Conservation (phyloP, 2,888 invertebrate genomes). For the Orthosia incerta region DNA sequence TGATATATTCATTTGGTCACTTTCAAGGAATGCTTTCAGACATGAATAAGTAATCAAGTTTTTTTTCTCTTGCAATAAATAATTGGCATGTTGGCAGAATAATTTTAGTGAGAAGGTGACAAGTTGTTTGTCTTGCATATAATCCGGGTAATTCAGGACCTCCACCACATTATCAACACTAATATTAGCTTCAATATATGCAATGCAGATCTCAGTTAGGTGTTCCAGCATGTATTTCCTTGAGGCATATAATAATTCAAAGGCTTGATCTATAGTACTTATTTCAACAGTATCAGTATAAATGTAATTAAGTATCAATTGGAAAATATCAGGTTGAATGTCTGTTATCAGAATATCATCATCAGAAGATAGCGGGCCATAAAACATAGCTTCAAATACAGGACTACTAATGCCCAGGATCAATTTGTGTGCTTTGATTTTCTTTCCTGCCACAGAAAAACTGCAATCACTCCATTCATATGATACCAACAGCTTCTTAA, state of each 20-base stretch:
- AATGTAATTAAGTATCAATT: conserved; percentile 91
- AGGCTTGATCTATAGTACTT: conserved; percentile 90
- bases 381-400: conserved; percentile 93
- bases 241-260: conserved; percentile 92
- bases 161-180: conserved; percentile 91
- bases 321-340: conserved; percentile 91
- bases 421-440: conserved; percentile 91
- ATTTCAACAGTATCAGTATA: conserved; percentile 92
- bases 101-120: conserved; percentile 89
- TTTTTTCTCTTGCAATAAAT: conserved; percentile 88
- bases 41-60: conserved; percentile 87
- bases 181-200: conserved; percentile 89
- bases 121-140: conserved; percentile 90
- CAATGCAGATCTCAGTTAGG: conserved; percentile 87
- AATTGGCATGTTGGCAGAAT: conserved; percentile 90
- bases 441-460: conserved; percentile 89
- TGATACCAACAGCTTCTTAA: conserved; percentile 86
- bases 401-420: conserved; percentile 92
- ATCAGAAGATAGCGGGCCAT: conserved; percentile 90
- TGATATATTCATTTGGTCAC: conserved; percentile 87
- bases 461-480: conserved; percentile 92
- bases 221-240: conserved; percentile 92
- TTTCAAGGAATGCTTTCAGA: conserved; percentile 87
- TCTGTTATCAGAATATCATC: conserved; percentile 90
- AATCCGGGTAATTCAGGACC: conserved; percentile 91